A percentile compares a stretch with the other conserved stretches of the same genome.
phyloP scores from a whole-genome alignment of 23 tunicate species.

The Halocynthia roretzi region DNA sequence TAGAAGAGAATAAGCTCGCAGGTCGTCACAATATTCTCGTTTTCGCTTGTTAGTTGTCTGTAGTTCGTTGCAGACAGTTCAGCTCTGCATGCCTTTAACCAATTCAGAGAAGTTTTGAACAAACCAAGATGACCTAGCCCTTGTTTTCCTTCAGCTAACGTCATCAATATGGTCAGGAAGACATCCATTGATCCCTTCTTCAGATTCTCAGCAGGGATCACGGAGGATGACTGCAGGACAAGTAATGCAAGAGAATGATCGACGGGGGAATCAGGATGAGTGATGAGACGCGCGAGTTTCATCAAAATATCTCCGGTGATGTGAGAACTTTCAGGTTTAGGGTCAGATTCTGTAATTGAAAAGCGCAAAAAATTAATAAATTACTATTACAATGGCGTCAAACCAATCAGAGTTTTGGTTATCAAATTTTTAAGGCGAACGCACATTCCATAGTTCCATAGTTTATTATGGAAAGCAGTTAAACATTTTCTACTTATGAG shows the following conservation, averaged over 20 bases:
- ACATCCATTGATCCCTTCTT: conserved; percentile 37
- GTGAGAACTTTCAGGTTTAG: neutral
- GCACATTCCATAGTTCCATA: too few relatives aligned
- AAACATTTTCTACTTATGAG: too few relatives aligned
- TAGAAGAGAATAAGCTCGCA: conserved; percentile 17
- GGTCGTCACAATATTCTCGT: conserved; percentile 20
- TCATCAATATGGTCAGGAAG: conserved; percentile 38
- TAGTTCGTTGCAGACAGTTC: neutral
- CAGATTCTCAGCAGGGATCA: conserved; percentile 29
- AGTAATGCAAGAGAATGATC: conserved; percentile 39
- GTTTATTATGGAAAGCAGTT: too few relatives aligned
- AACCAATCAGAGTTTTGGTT: too few relatives aligned
- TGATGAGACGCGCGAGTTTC: conserved; percentile 6
- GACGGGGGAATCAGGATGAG: conserved; percentile 24
- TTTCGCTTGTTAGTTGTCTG: conserved; percentile 8
- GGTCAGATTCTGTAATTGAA: neutral
- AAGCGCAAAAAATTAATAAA: neutral
- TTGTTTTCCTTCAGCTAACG: conserved; percentile 52
- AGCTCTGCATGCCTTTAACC: conserved; percentile 35
- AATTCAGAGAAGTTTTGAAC: conserved; percentile 44
- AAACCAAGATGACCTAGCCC: conserved; percentile 56
- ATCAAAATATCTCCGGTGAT: neutral
- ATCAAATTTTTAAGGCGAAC: too few relatives aligned
- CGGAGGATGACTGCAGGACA: conserved; percentile 34
- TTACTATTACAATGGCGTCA: too few relatives aligned